Conservation (phyloP, 1,140 invertebrate species). For the Anadara kagoshimensis region DNA sequence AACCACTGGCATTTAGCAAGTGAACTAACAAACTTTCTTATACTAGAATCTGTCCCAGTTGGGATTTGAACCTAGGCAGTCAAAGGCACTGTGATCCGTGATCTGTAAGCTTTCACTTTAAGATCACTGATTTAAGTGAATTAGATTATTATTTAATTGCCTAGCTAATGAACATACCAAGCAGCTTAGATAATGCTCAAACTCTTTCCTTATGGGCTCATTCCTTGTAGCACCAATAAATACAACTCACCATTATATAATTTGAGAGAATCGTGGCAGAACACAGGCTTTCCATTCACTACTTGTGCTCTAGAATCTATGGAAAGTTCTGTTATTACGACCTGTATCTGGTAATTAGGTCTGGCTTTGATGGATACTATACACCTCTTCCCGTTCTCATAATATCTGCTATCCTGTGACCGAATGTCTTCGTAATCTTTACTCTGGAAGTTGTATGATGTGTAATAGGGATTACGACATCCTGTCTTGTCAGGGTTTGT, state of each 20-base stretch:
- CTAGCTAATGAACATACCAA: no score
- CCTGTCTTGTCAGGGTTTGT: constrained; percentile 35
- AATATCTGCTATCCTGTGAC: constrained; percentile 45
- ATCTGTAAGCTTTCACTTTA: no score
- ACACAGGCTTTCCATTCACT: constrained; percentile 32
- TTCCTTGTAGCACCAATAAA: no score
- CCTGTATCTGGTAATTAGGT: constrained; percentile 47
- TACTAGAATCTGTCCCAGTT: no score
- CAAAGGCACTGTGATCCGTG: no score
- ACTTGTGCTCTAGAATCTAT: constrained; percentile 43
- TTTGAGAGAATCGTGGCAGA: constrained; percentile 54
- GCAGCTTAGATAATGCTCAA: no score
- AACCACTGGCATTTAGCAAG: no score
- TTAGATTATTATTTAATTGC: no score
- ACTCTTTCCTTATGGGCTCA: no score
- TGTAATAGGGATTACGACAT: constrained; percentile 23
- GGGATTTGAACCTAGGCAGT: no score
- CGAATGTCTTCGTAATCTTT: constrained; percentile 40
- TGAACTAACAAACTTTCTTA: no score
- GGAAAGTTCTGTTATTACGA: constrained; percentile 38
- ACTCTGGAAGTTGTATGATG: constrained; percentile 39
- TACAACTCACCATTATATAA: constrained; percentile 52
- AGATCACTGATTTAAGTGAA: no score
- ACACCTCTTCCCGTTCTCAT: constrained; percentile 42
- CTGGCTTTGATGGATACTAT: constrained; percentile 56